Evolutionary conservation across 2,888 invertebrate species (phyloP).

Genomic region (Folsomia manolachei): DNA sequence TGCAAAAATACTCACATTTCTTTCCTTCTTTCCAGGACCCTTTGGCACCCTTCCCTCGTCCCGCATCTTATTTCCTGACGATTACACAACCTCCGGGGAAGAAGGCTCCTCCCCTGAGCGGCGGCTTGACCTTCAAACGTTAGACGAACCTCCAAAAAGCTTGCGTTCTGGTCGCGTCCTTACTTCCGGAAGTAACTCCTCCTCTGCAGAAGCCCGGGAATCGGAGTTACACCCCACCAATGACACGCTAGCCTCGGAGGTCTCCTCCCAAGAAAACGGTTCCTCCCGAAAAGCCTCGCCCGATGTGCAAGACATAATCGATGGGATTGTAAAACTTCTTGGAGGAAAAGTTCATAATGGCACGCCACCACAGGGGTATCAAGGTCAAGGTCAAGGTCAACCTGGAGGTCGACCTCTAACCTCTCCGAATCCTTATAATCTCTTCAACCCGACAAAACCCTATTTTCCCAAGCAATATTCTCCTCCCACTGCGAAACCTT

Average conservation of each 20-base stretch:
- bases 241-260: background rate
- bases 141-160: too few species aligned
- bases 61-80: background rate
- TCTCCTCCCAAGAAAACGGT: conserved; percentile 35
- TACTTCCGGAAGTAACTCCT: background rate
- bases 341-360: conserved; percentile 73
- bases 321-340: conserved; percentile 77
- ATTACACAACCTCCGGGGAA: background rate
- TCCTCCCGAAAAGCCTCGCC: conserved; percentile 53
- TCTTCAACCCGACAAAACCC: conserved; percentile 22
- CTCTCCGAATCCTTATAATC: conserved; percentile 38
- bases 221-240: too few species aligned
- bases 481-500: conserved; percentile 43
- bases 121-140: too few species aligned
- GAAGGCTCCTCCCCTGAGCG: background rate
- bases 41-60: background rate
- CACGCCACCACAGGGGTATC: conserved; percentile 4
- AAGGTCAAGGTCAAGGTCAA: background rate
- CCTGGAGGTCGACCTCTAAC: conserved; percentile 20
- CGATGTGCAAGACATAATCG: conserved; percentile 83
- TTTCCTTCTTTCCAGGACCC: background rate
- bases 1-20: background rate
- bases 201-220: too few species aligned
- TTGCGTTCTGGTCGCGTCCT: background rate
- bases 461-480: conserved; percentile 47